Evolutionary conservation across 2,797 vertebrate species (phyloP), one percentile per base, ranked within the genome.

Genomic region (Pangasius larnaudii): DNA sequence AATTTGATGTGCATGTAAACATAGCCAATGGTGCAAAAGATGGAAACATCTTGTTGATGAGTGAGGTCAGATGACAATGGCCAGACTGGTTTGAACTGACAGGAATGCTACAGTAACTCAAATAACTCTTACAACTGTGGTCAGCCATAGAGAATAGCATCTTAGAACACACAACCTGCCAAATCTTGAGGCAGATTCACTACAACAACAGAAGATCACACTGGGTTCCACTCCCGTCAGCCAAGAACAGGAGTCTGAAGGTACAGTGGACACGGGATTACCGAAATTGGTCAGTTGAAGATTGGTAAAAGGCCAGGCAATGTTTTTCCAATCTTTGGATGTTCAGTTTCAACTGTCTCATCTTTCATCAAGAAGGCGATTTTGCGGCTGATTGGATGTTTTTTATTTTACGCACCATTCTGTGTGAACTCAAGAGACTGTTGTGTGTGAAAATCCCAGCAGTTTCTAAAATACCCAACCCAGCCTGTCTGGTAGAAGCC

Each of bases 71-170:
- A 53, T 49, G 49, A 78, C 75, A 53, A 78, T 78, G n/a, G 7
- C 7, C 16, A 78, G 75, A n/a, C 49, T 33, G 75, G 16, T 39
- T 80, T 79, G 30, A 58, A 36, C 33, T 59, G 19, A 36, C 33
- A 80, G 33, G 56, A 80, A 80, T 11, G 16, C 78, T 80, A 80
- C 10, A 5, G 10, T 59, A 80, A 59, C 53, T 79, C 74, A 77
- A 51, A 77, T 36, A 39, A 36, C 30, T 39, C 22, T 61, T 59
- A 59, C 75, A 56, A 10, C 27, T 30, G n/a, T 30, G 27, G 72
- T 51, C 27, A 56, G 75, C 6, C 6, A 22, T 80, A 81, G 56
- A 59, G 33, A 59, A 59, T 59, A 59, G 11, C 56, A 81, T 42
- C 33, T 80, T 11, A 80, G 56, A 80, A 58, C 75, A 78, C 49